Percentiles rank a stretch among this genome's conserved stretches.
Evolutionary conservation across 1,140 invertebrate species (phyloP).

Genomic region (Harlomillsia oculata): DNA sequence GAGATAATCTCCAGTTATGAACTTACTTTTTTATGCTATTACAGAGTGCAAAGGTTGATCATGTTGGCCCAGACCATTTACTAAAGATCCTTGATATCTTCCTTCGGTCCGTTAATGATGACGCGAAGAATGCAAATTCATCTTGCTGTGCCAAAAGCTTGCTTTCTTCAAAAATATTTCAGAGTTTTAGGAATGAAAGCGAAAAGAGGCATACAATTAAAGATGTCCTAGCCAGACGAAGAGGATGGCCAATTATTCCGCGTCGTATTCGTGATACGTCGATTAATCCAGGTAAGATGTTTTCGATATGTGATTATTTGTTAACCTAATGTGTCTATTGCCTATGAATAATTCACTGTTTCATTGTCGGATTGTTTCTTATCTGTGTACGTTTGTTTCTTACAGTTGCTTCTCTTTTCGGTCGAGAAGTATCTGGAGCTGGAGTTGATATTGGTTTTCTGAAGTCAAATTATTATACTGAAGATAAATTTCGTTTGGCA

Average conservation of each 20-base stretch:
- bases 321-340: background rate
- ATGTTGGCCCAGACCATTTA: slow-evolving; percentile 21
- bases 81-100: slow-evolving; percentile 19
- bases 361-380: background rate
- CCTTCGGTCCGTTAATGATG: slow-evolving; percentile 11
- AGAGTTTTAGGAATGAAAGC: background rate
- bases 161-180: no score
- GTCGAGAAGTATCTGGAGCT: slow-evolving; percentile 58
- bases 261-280: background rate
- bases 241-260: background rate
- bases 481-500: slow-evolving; percentile 58
- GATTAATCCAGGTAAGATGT: slow-evolving; percentile 2
- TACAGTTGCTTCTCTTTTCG: slow-evolving; percentile 56
- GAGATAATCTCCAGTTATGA: no score
- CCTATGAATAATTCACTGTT: no score
- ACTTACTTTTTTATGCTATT: background rate
- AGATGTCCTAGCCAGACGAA: background rate
- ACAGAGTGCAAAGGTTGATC: slow-evolving; percentile 21
- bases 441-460: slow-evolving; percentile 51
- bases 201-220: background rate
- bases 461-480: slow-evolving; percentile 57
- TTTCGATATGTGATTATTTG: background rate
- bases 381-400: slow-evolving; percentile 27
- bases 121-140: background rate
- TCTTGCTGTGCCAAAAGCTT: slow-evolving; percentile 10